phyloP scores from a whole-genome alignment of 2,888 invertebrate genomes.

The Patella depressa region DNA sequence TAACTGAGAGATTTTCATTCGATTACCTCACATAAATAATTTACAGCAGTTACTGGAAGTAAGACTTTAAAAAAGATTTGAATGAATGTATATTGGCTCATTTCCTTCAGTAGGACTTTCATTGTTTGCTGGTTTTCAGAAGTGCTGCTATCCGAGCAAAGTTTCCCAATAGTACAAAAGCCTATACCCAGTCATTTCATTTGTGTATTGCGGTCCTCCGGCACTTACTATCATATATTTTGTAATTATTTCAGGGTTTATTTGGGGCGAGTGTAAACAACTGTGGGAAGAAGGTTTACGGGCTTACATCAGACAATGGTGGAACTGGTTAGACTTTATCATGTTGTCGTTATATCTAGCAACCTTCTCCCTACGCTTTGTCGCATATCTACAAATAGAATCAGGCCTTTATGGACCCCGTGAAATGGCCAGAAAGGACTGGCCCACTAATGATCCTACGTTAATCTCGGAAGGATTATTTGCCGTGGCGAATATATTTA shows the following conservation, averaged over 20 bases:
- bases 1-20: no score
- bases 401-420: conserved; percentile 68
- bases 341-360: conserved; percentile 75
- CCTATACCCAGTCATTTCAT: no score
- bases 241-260: conserved; percentile 69
- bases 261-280: conserved; percentile 76
- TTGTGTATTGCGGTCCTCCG: no score
- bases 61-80: no score
- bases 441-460: conserved; percentile 74
- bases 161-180: no score
- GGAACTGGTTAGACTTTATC: conserved; percentile 76
- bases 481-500: conserved; percentile 75
- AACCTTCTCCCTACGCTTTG: conserved; percentile 73
- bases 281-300: conserved; percentile 76
- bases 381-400: conserved; percentile 69
- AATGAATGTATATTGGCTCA: no score
- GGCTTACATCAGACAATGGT: conserved; percentile 75
- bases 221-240: no score
- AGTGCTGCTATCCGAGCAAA: no score
- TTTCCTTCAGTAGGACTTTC: no score
- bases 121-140: no score
- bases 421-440: conserved; percentile 69
- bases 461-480: conserved; percentile 75
- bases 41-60: no score
- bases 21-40: no score